phyloP scores from a whole-genome alignment of 2,888 invertebrate genomes.

The Caenorhabditis macrosperma region DNA sequence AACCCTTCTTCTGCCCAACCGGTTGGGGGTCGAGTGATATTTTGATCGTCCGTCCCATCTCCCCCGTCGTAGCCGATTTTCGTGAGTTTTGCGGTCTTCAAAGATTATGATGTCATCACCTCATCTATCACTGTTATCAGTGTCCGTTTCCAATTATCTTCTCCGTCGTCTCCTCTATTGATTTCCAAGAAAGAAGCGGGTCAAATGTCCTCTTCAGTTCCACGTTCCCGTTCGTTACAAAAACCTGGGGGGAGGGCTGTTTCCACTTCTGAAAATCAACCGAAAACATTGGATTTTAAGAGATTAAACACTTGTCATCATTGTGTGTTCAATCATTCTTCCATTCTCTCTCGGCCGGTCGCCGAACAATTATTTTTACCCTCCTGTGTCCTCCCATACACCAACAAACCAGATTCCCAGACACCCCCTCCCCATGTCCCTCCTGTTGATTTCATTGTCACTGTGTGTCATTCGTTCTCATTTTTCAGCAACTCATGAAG shows the following conservation, averaged over 20 bases:
- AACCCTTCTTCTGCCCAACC: neutral
- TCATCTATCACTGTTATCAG: neutral
- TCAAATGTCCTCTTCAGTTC: neutral
- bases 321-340: neutral
- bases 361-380: neutral
- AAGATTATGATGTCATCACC: neutral
- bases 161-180: neutral
- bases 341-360: neutral
- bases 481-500: neutral
- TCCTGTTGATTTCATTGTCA: no score
- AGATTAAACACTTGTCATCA: no score
- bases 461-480: no score
- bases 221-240: neutral
- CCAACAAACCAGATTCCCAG: conserved; percentile 2
- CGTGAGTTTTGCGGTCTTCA: neutral
- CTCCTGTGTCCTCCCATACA: neutral
- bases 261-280: no score
- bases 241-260: neutral
- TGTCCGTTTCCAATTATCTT: neutral
- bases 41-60: neutral
- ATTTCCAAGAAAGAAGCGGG: neutral
- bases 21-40: neutral
- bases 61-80: neutral
- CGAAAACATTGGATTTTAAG: no score
- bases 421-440: no score